Base-by-base conservation (phyloP, 37 sponge, comb jelly and placozoan genomes). In the Tethya wilhelma region DNA sequence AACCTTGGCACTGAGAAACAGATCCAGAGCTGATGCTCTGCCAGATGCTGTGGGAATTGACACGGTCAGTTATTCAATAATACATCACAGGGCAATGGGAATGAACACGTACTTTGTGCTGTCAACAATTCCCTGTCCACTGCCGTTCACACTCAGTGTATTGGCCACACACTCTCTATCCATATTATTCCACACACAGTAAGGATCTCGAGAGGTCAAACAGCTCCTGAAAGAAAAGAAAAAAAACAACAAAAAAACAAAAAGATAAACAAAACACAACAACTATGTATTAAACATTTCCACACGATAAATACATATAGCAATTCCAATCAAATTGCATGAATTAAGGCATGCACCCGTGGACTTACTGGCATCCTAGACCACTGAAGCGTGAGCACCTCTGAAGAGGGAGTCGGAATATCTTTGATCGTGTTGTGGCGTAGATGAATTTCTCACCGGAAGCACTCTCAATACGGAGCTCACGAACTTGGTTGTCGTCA, bases 111-210 rank as follows among this genome's bases (percentile, higher is more conserved):
- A 67, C 30, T 26, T 26, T 36, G 34, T 36, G 9, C 8, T 67
- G 34, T 26, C 8, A 67, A 69, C 26, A 2, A 69, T 19, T 49
- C 14, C 53, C n/a, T n/a, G n/a, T n/a, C n/a, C n/a, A n/a, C n/a
- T n/a, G n/a, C n/a, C n/a, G n/a, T n/a, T n/a, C n/a, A 72, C 73
- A 49, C 7, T 44, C 12, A 34, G 55, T 2, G 28, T 4, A 49
- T 23, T 25, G 36, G 4, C n/a, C n/a, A n/a, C 69, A 69, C 73
- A 72, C 25, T 1, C 28, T 31, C 28, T 4, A 30, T 45, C 23
- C 2, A 26, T 42, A 32, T 44, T 77, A 42, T 77, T 77, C 63
- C 62, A 77, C 2, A 77, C 45, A 44, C 78, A 77, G 32, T 77
- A 64, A 43, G 78, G 78, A 40, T 77, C 78, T 43, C 78, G 64